phyloP scores from a whole-genome alignment of 2,797 vertebrate species.

The Siniperca obscura region DNA sequence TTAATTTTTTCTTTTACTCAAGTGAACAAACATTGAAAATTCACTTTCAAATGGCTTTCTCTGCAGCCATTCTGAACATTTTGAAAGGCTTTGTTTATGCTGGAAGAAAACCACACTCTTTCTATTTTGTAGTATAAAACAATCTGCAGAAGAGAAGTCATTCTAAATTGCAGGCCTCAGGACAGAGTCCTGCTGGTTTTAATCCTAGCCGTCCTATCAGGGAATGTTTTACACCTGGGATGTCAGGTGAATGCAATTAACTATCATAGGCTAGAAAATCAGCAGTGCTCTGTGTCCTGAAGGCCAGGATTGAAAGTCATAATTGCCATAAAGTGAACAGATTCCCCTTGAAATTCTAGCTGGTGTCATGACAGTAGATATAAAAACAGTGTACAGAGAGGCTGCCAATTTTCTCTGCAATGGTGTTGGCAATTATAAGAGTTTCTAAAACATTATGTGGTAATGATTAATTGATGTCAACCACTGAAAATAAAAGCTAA shows the following conservation, averaged over 20 bases:
- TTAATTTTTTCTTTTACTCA: neutral
- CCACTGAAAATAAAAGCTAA: conserved; percentile 23
- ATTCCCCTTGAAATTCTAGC: conserved; percentile 31
- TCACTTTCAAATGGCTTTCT: neutral
- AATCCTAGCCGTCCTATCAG: conserved; percentile 20
- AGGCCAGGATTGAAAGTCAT: conserved; percentile 17
- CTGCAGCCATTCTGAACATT: neutral
- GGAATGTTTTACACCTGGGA: conserved; percentile 25
- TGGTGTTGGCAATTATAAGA: conserved; percentile 12
- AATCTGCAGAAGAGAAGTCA: conserved; percentile 18
- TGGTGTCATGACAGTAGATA: neutral
- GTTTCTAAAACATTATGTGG: conserved; percentile 9
- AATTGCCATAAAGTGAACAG: conserved; percentile 32
- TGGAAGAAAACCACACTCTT: neutral
- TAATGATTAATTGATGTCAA: conserved; percentile 26
- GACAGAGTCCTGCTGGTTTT: conserved; percentile 31
- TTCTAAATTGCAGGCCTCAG: conserved; percentile 22
- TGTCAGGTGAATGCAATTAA: conserved; percentile 39
- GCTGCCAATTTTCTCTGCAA: conserved; percentile 12
- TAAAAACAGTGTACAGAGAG: neutral
- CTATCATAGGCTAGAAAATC: conserved; percentile 23
- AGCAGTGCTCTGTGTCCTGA: conserved; percentile 15
- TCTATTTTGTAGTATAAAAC: conserved; percentile 12
- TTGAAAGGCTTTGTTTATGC: conserved; percentile 9
- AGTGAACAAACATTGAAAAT: neutral